Evolutionary conservation across 2,888 invertebrate genomes (phyloP), one percentile per base, ranked within the genome.

Genomic region (Himalopsyche japonica): DNA sequence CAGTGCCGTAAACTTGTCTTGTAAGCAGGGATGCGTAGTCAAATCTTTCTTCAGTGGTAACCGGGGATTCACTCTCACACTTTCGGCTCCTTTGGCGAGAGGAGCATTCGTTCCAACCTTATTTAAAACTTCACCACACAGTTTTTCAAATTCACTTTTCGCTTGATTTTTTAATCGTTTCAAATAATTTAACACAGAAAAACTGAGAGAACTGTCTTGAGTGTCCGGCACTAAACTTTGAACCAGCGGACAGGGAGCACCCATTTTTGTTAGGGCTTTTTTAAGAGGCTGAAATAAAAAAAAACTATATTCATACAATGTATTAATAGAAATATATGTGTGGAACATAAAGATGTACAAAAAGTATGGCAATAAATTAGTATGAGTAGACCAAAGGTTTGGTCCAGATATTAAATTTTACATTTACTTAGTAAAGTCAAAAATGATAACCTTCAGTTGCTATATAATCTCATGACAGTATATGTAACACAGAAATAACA

Each of bases 101-200:
- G 90, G 90, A 82, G 86, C 30, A 90, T 91, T 90, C 89, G 90
- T 89, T 88, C 93, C 90, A 88, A 94, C 90, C 89, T 95, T 94
- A 87, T 95, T 95, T 88, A 95, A 94, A 86, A 96, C 96, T 89
- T 96, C 96, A 86, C 95, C 94, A 88, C 97, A 97, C 70, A 97
- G 93, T 89, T 96, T 95, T 89, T 98, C 98, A 89, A 97, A 97
- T 90, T 98, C 98, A 82, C 95, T 93, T 91, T 97, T 97, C 27
- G 98, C 98, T 90, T 97, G 96, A 90, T 97, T 98, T 92, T 99
- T 99, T 88, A 99, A 93, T 90, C 98, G 95, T 91, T 98, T 99
- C 89, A 99, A 92, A 90, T 99, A 98, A 90, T 98, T 98, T 86
- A 98, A 94, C 76, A 99, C 98, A 85, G 97, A 96, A 90, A 97